These are phyloP conservation scores for Gymnobelideus leadbeateri DNA, from an alignment of 2,113 vertebrate genomes.

Conservation along the genomic window DNA sequence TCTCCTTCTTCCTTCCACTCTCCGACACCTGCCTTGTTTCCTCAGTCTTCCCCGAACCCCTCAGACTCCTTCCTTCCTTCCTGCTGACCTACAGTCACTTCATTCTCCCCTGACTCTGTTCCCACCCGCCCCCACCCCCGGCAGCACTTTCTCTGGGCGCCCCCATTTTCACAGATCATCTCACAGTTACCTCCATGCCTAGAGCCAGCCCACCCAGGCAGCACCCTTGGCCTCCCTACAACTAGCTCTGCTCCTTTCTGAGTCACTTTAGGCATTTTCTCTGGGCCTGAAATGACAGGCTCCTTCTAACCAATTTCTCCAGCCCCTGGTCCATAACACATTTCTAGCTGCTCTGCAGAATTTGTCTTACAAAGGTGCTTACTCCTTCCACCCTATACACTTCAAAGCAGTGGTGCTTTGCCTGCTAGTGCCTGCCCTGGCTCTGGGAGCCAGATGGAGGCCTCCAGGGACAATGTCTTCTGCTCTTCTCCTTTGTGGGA, in stretches of 20 bases:
- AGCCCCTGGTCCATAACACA: not conserved
- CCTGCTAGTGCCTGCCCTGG: no score
- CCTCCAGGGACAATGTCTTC: no score
- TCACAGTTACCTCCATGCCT: no score
- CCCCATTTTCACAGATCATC: not conserved
- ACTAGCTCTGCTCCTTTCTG: not conserved
- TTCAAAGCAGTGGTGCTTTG: not conserved
- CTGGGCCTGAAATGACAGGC: not conserved
- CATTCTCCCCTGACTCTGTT: not conserved
- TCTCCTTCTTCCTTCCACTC: no score
- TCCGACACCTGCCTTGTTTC: not conserved
- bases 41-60: not conserved
- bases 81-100: not conserved
- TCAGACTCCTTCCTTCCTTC: not conserved
- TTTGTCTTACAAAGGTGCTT: not conserved
- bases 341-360: not conserved
- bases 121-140: constrained; percentile 14
- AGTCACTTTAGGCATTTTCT: not conserved
- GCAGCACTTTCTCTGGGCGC: not conserved
- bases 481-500: not conserved
- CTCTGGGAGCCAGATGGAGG: not conserved
- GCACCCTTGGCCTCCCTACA: not conserved
- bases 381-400: not conserved
- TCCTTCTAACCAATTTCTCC: not conserved
- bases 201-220: not conserved